Evolutionary conservation across 2,888 invertebrate species (phyloP).

Genomic region (Pyralis farinalis): DNA sequence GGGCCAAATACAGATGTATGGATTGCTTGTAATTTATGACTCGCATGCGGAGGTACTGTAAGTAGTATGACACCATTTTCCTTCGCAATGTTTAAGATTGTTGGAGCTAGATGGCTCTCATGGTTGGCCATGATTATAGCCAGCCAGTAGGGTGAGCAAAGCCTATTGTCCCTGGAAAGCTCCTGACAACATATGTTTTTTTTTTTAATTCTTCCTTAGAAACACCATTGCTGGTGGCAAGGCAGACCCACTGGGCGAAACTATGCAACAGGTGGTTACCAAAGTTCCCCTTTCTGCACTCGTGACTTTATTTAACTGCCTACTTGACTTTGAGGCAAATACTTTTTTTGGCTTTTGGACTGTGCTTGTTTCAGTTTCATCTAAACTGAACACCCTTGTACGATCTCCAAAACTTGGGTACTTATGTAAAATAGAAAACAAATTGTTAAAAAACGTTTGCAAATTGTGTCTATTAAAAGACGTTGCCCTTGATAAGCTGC

Average conservation of each 20-base stretch:
- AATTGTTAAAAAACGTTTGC: conserved; percentile 16
- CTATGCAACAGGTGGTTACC: background rate
- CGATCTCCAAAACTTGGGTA: background rate
- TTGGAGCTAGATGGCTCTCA: conserved; percentile 28
- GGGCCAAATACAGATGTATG: conserved; percentile 22
- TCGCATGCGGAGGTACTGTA: conserved; percentile 33
- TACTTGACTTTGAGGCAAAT: background rate
- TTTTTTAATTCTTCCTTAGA: too few species aligned
- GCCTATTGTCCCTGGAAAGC: too few species aligned
- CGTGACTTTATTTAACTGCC: background rate
- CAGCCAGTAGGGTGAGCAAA: too few species aligned
- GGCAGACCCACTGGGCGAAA: too few species aligned
- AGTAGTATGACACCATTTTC: conserved; percentile 36
- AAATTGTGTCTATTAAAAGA: conserved; percentile 18
- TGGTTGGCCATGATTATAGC: conserved; percentile 38
- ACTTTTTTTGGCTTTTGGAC: conserved; percentile 9
- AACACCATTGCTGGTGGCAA: too few species aligned
- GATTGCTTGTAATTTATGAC: conserved; percentile 37
- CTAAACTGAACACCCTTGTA: conserved; percentile 17
- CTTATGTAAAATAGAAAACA: conserved; percentile 11
- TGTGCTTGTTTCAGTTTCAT: conserved; percentile 16
- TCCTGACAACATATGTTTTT: too few species aligned
- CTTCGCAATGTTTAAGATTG: conserved; percentile 23
- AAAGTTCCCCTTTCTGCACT: background rate
- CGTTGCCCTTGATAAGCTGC: conserved; percentile 11